Evolutionary conservation across 1,140 invertebrate genomes (phyloP), one percentile per base, ranked within the genome.

Genomic region (Cyclargus thomasi): DNA sequence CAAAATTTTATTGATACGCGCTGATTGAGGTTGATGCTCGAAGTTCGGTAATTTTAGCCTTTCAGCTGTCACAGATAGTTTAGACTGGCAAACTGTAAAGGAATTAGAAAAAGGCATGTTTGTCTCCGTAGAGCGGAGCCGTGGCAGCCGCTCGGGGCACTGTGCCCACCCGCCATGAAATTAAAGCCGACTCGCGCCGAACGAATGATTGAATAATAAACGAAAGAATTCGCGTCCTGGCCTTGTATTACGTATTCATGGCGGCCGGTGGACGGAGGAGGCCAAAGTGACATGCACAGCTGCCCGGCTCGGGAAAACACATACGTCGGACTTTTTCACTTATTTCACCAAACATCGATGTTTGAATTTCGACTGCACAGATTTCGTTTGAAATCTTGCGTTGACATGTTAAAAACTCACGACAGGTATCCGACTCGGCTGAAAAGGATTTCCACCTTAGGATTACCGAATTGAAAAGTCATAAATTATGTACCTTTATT

Each of bases 141-240:
- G 65, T 64, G 73, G 74, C 69, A 72, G 78, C 73, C 81, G 80
- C 81, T 71, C 82, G 73, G 79, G 80, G 82, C 82, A 74, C 78
- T 71, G 85, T 90, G 87, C 85, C 83, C 87, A 90, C 79, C 87
- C 85, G 81, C 81, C 87, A 90, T 90, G 87, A 90, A 90, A 90
- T 88, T 90, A 90, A 90, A 90, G 80, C 83, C 85, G 85, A 86
- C 81, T 86, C 85, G 81, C 87, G 78, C 81, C 83, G 85, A 86
- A 90, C 87, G 86, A 90, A 88, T 90, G 87, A 90, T 88, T 90
- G 86, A 88, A 90, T 90, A 90, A 90, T 90, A 90, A 88, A 90
- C 86, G 88, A 88, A 90, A 90, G 86, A 88, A 90, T 88, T 84
- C 83, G 84, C 87, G 83, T 88, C 81, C 85, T 90, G 81, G 81